phyloP scores from a whole-genome alignment of 23 tunicate genomes.

The Trididemnum clinides region DNA sequence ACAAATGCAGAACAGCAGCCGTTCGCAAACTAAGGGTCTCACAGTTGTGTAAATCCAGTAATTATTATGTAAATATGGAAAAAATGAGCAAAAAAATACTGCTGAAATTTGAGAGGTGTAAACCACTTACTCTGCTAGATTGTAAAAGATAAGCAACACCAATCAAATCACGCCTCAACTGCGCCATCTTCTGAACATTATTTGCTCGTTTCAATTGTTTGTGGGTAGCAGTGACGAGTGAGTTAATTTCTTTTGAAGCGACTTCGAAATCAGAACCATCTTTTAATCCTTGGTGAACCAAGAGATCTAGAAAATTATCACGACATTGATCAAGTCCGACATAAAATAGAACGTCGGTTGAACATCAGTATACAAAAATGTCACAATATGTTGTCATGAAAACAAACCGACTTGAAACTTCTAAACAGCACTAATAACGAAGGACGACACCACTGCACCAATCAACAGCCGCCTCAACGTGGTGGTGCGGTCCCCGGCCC shows the following conservation, averaged over 20 bases:
- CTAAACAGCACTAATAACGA: no score
- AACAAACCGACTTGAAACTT: no score
- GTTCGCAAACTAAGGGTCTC: neutral
- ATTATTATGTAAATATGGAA: no score
- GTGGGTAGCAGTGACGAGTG: conserved; percentile 52
- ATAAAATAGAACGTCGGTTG: no score
- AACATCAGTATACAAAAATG: no score
- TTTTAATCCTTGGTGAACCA: neutral
- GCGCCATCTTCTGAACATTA: conserved; percentile 87
- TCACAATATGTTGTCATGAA: no score
- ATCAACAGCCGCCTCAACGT: no score
- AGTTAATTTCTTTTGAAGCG: conserved; percentile 31
- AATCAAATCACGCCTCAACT: conserved; percentile 90
- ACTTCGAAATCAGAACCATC: conserved; percentile 20
- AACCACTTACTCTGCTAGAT: conserved; percentile 41
- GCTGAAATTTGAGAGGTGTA: neutral
- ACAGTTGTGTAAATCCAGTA: neutral
- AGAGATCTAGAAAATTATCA: neutral
- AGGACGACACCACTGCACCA: no score
- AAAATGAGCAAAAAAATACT: no score
- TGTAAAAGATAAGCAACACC: conserved; percentile 78
- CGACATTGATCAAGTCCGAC: no score
- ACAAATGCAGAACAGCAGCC: no score
- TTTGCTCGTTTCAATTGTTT: conserved; percentile 63
- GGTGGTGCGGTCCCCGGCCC: no score